Evolutionary conservation across 2,113 vertebrate species (phyloP), one percentile per base, ranked within the genome.

Genomic region (Cebus imitator): DNA sequence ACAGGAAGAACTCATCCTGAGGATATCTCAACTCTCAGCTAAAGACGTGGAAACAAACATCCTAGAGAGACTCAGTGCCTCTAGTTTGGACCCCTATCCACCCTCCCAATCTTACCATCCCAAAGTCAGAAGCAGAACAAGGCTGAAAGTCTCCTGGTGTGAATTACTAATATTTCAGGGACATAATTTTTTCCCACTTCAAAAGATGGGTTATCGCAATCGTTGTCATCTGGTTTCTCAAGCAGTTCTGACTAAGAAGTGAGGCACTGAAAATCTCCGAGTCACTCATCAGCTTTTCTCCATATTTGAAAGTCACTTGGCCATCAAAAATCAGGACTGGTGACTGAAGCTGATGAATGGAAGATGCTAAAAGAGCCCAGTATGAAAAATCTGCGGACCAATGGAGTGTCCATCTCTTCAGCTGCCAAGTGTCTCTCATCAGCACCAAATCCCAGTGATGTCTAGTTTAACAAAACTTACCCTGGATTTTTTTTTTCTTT

Each of bases 191-290:
- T 68, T 25, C 1, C 9, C 55, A 45, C 50, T 96, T 9, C 70
- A 87, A 81, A 92, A 72, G 50, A 76, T 91, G 48, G 93, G 40
- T 80, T 73, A 90, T 81, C 57, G 57, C 32, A 18, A 58, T 25
- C 2, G 0, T 20, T 2, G 1, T 73, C 50, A 73, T 61, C 76
- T 95, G 79, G 37, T 81, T 96, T 90, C 70, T 81, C 40, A 35
- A 61, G 52, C n/a, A 58, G n/a, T 88, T 66, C 23, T 37, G 25
- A 79, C 94, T 61, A 91, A 89, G 48, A 87, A 97, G 35, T 10
- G 1, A 82, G 45, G 61, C 64, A 61, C 72, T 61, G 12, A 92
- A 95, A 96, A 91, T 70, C 57, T 95, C 35, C 68, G 81, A 91
- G 48, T 81, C 73, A 86, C 68, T 48, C 82, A 73, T 40, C 18